phyloP scores from a whole-genome alignment of 2,113 vertebrate species.

The Podilymbus podiceps region DNA sequence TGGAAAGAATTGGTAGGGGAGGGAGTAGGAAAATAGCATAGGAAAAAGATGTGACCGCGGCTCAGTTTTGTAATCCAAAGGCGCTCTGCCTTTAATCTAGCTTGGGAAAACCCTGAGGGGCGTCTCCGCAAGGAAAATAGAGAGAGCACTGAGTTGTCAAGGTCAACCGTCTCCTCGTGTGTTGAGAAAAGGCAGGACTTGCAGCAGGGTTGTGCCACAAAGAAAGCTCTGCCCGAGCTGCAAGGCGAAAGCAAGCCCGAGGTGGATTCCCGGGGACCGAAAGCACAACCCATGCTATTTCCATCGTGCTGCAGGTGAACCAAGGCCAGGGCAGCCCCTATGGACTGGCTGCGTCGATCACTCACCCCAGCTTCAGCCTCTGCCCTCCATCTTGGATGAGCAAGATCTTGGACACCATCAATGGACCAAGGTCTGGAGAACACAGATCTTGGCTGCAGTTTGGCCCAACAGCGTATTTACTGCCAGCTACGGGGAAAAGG shows the following conservation, averaged over 20 bases:
- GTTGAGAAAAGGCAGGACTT: neutral
- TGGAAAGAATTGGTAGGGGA: neutral
- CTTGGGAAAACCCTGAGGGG: conserved; percentile 38
- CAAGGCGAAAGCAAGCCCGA: neutral
- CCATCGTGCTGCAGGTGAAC: neutral
- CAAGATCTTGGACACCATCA: neutral
- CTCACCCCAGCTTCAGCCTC: neutral
- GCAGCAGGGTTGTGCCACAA: neutral
- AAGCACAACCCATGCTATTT: neutral
- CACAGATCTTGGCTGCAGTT: neutral
- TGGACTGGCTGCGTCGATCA: neutral
- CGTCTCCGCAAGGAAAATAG: neutral
- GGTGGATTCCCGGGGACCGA: neutral
- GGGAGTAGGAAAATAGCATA: neutral
- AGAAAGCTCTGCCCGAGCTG: neutral
- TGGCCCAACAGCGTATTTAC: neutral
- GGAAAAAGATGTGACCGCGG: neutral
- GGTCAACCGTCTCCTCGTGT: neutral
- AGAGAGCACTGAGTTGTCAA: neutral
- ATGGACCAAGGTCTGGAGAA: neutral
- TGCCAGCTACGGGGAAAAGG: neutral
- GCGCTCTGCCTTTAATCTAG: neutral
- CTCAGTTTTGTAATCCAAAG: neutral
- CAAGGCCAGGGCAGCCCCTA: neutral
- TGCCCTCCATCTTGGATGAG: neutral